phyloP scores from a whole-genome alignment of 2,113 vertebrate species.

The Ramphastos sulfuratus region DNA sequence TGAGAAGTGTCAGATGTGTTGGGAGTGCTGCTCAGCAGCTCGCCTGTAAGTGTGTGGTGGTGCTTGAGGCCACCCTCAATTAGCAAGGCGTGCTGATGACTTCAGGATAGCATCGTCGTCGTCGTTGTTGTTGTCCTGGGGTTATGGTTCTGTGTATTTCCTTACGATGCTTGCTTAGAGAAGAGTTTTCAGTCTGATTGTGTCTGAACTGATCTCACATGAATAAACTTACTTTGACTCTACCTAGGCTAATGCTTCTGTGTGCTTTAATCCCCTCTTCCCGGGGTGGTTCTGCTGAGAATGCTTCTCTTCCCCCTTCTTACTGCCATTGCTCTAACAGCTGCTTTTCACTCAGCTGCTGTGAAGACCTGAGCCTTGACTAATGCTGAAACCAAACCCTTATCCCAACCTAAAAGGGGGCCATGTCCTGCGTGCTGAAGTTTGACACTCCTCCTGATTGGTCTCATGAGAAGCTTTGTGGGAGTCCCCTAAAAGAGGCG shows the following conservation, averaged over 20 bases:
- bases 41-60: accelerated
- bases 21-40: background rate
- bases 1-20: background rate
- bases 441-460: background rate
- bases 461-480: background rate
- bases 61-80: background rate
- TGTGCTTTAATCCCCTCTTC: background rate
- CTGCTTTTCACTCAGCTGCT: background rate
- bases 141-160: background rate
- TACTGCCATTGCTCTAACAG: background rate
- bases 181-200: background rate
- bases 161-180: background rate
- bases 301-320: background rate
- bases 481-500: background rate
- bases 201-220: background rate
- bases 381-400: background rate
- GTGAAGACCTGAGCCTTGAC: background rate
- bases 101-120: background rate
- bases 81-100: accelerated
- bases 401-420: background rate
- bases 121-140: background rate
- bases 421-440: accelerated
- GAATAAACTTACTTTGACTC: constrained; percentile 57
- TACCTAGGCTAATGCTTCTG: background rate
- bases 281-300: accelerated